phyloP scores from a whole-genome alignment of 2,797 vertebrate genomes.

The Avahi laniger region DNA sequence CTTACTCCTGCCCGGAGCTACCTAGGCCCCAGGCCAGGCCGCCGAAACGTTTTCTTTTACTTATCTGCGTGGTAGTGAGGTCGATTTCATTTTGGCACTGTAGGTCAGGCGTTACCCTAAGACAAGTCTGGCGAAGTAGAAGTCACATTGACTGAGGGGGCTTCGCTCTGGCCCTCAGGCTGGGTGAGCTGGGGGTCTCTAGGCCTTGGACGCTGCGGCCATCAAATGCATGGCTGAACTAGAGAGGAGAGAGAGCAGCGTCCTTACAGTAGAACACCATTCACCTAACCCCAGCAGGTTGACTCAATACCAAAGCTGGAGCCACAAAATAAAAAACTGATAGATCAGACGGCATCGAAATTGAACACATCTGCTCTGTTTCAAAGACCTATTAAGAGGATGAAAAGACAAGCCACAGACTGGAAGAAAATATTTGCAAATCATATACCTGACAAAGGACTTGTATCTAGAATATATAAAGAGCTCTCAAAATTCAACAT shows the following conservation, averaged over 20 bases:
- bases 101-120: neutral
- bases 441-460: neutral
- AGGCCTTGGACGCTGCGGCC: neutral
- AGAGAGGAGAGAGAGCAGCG: accelerated
- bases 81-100: neutral
- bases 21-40: neutral
- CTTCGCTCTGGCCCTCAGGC: neutral
- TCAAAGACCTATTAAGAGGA: neutral
- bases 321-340: neutral
- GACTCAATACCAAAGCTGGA: neutral
- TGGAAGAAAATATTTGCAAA: neutral
- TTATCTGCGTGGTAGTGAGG: accelerated
- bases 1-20: neutral
- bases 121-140: neutral
- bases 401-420: neutral
- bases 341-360: accelerated
- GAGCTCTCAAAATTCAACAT: neutral
- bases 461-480: too few relatives aligned
- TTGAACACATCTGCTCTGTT: too few relatives aligned
- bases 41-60: too few relatives aligned
- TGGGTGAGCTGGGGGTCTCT: neutral
- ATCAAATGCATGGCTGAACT: neutral
- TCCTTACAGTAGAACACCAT: neutral
- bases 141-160: neutral
- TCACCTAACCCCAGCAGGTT: neutral